These are phyloP conservation scores for Aphis craccivora DNA, from an alignment of 1,140 invertebrate species.

Conservation along the genomic window DNA sequence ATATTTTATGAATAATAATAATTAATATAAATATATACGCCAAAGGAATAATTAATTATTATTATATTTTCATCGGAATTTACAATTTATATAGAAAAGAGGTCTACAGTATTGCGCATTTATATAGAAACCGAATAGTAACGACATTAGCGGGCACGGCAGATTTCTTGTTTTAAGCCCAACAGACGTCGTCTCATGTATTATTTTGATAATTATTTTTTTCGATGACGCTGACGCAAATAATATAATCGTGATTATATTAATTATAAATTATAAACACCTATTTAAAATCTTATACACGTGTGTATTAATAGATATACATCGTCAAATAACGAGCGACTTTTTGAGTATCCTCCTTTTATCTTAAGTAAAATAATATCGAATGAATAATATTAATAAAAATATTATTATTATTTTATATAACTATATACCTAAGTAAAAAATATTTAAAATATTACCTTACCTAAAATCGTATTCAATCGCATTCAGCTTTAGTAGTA, in stretches of 20 bases:
- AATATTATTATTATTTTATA: background rate
- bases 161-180: background rate
- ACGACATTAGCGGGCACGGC: background rate
- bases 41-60: background rate
- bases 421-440: background rate
- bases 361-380: background rate
- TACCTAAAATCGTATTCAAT: constrained; percentile 40
- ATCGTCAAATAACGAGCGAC: background rate
- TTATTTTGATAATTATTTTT: background rate
- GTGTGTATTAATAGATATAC: background rate
- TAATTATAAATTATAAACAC: background rate
- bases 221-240: background rate
- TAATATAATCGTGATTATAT: background rate
- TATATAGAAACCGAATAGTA: background rate
- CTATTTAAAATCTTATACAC: background rate
- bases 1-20: constrained; percentile 46
- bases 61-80: background rate
- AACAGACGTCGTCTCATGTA: background rate
- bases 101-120: background rate
- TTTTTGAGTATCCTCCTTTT: background rate
- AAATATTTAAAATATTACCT: background rate
- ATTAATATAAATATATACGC: background rate
- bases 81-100: background rate
- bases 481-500: background rate
- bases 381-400: background rate